phyloP scores from a whole-genome alignment of 2,888 invertebrate genomes.

The Lathronympha strigana region DNA sequence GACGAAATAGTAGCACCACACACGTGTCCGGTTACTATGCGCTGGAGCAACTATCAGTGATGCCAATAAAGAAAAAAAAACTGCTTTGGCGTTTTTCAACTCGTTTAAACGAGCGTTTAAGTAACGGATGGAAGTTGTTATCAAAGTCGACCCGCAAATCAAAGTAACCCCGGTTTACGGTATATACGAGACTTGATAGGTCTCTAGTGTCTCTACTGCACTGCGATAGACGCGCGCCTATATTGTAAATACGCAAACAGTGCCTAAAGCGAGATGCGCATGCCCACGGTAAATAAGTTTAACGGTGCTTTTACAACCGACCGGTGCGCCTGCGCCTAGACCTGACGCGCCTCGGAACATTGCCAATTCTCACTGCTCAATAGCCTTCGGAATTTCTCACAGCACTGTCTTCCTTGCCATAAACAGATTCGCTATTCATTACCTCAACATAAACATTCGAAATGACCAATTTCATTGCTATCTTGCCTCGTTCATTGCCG shows the following conservation, averaged over 20 bases:
- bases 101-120: too few relatives aligned
- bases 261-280: slow-evolving; percentile 79
- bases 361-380: slow-evolving; percentile 81
- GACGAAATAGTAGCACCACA: too few relatives aligned
- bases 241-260: slow-evolving; percentile 69
- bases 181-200: too few relatives aligned
- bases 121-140: too few relatives aligned
- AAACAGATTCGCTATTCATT: slow-evolving; percentile 72
- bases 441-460: slow-evolving; percentile 48
- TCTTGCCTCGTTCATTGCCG: slow-evolving; percentile 54
- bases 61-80: too few relatives aligned
- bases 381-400: slow-evolving; percentile 79
- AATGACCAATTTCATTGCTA: slow-evolving; percentile 45
- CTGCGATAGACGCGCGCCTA: slow-evolving; percentile 42
- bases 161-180: too few relatives aligned
- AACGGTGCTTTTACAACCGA: slow-evolving; percentile 81
- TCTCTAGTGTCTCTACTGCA: neutral
- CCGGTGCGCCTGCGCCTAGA: slow-evolving; percentile 54
- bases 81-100: too few relatives aligned
- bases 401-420: slow-evolving; percentile 58
- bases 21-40: too few relatives aligned
- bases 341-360: slow-evolving; percentile 71
- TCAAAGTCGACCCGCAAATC: too few relatives aligned
- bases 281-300: slow-evolving; percentile 81
- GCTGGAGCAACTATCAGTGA: too few relatives aligned